Evolutionary conservation across 2,797 vertebrate species (phyloP).

Genomic region (Melopsittacus undulatus): DNA sequence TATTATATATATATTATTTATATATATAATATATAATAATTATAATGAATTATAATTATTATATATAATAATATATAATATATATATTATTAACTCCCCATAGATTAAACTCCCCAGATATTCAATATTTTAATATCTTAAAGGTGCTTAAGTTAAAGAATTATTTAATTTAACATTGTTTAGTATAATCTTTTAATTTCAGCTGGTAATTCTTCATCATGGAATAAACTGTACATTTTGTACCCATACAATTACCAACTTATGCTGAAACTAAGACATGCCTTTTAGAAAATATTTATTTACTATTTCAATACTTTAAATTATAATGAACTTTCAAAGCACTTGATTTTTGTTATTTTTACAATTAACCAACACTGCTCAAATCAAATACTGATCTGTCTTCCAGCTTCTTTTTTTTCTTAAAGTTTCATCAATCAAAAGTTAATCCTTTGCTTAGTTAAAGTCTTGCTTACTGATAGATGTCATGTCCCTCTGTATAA

Average conservation of each 20-base stretch:
- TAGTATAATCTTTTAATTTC: neutral
- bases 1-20: too few species aligned
- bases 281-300: neutral
- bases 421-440: neutral
- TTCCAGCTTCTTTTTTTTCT: neutral
- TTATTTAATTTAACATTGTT: neutral
- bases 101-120: accelerated
- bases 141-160: neutral
- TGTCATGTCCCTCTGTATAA: neutral
- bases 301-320: neutral
- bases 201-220: neutral
- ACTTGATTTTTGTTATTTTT: neutral
- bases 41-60: too few species aligned
- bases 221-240: neutral
- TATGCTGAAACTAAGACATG: neutral
- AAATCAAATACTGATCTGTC: neutral
- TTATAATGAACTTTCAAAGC: neutral
- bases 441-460: neutral
- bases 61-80: too few species aligned
- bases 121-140: neutral
- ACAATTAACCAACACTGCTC: neutral
- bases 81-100: too few species aligned
- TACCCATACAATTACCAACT: neutral
- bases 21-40: too few species aligned
- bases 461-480: neutral